phyloP scores from a whole-genome alignment of 2,888 invertebrate genomes.

The Macaria notata region DNA sequence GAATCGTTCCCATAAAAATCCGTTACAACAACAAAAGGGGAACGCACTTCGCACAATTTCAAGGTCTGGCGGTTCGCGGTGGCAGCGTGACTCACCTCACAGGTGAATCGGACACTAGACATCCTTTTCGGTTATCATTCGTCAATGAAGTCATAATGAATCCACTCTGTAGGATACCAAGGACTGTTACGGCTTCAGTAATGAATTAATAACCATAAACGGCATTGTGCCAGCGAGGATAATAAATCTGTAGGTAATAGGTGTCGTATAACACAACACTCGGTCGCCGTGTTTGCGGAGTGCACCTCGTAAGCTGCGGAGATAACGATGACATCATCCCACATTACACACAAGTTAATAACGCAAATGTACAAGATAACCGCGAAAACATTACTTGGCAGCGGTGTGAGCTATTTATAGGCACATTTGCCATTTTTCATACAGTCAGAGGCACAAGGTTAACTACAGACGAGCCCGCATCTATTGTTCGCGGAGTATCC shows the following conservation, averaged over 20 bases:
- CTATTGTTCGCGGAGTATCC: conserved; percentile 42
- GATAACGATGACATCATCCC: conserved; percentile 45
- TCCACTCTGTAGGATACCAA: not conserved
- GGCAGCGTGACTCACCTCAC: conserved; percentile 20
- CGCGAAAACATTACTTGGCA: conserved; percentile 25
- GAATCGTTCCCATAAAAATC: conserved; percentile 18
- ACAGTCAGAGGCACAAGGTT: conserved; percentile 18
- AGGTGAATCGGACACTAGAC: conserved; percentile 16
- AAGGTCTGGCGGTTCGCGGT: conserved; percentile 23
- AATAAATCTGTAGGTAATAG: conserved; percentile 27
- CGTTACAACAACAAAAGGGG: conserved; percentile 22
- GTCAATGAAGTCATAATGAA: conserved; percentile 3
- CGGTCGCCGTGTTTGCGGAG: conserved; percentile 28
- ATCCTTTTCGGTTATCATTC: conserved; percentile 11
- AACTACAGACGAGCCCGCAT: conserved; percentile 33
- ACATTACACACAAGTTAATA: conserved; percentile 7
- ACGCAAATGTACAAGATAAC: conserved; percentile 17
- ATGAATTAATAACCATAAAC: conserved; percentile 2
- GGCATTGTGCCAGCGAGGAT: conserved; percentile 9
- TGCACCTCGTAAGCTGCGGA: conserved; percentile 29
- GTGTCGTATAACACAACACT: conserved; percentile 24
- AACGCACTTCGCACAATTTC: conserved; percentile 24
- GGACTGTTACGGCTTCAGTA: not conserved
- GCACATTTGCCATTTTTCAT: conserved; percentile 21
- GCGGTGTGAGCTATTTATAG: conserved; percentile 22